Conservation (phyloP, 2,888 invertebrate genomes). For the Geophilus truncorum region DNA sequence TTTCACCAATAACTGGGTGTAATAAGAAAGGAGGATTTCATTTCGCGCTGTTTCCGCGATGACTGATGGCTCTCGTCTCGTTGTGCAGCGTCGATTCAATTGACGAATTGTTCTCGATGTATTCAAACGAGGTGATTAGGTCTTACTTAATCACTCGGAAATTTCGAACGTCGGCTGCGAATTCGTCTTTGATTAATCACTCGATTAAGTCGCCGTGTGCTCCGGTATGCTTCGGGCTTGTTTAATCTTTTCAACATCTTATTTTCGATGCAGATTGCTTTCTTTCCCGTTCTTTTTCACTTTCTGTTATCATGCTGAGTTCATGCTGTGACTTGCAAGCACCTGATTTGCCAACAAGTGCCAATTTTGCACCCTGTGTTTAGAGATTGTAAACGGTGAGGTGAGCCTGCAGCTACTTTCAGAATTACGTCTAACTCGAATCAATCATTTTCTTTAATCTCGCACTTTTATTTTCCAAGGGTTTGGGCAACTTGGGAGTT, state of each 20-base stretch:
- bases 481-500: too few species aligned
- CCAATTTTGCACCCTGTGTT: conserved; percentile 1
- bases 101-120: neutral
- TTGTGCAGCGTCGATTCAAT: neutral
- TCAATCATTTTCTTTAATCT: too few species aligned
- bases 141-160: neutral
- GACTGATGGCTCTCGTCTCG: neutral
- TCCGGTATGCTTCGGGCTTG: neutral
- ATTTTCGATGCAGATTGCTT: neutral
- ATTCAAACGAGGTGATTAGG: conserved; percentile 6
- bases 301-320: neutral
- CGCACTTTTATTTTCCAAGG: too few species aligned
- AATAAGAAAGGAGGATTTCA: neutral
- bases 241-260: conserved; percentile 8
- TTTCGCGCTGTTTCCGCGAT: neutral
- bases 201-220: neutral
- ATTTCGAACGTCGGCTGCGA: neutral
- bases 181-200: neutral
- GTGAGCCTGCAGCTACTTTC: too few species aligned
- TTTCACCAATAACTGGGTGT: neutral
- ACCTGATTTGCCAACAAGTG: conserved; percentile 4
- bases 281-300: neutral
- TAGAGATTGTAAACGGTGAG: neutral
- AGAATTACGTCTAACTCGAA: too few species aligned
- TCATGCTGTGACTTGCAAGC: neutral